Evolutionary conservation across 1,140 invertebrate genomes (phyloP), one percentile per base, ranked within the genome.

Genomic region (Akabosia matsudoensis): DNA sequence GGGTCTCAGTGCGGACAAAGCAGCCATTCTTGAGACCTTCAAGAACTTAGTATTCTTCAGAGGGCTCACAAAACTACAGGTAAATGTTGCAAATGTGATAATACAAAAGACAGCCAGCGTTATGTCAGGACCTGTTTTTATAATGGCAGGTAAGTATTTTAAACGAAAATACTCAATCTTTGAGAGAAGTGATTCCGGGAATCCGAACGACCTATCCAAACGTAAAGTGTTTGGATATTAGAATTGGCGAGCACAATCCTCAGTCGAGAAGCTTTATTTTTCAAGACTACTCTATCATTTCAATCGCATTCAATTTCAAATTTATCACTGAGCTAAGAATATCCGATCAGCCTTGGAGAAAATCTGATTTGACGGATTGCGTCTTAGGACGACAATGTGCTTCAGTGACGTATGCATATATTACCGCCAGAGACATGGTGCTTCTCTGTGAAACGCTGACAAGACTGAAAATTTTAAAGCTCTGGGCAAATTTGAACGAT

Each of bases 231-330:
- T 30, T 67, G 24, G 54, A 61, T 24, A 61, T 61, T 10, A 28
- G 61, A 7, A 31, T 67, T 13, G 22, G 54, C 54, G 54, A 16
- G 54, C 26, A n/a, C 26, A 67, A 67, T 2, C 3, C 3, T 24
- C 13, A 7, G 31, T 10, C 10, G 30, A 67, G 22, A 67, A 10
- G 24, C 7, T 67, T 67, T n/a, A 7, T 30, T 7, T 67, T 67
- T n/a, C 61, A n/a, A 16, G 61, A 67, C 61, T 67, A 67, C 61
- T 67, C 61, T n/a, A n/a, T 67, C 28, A 31, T 67, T 10, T 67
- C 61, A 2, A 67, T 67, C 4, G 61, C 61, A 4, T 67, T 67
- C 61, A 28, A 67, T 30, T 67, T 67, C 61, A 67, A 67, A 31
- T 67, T 28, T 28, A 28, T 67, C 30, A 67, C 61, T 2, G 61